These are phyloP conservation scores for Panthera uncia DNA, from an alignment of 2,113 vertebrate genomes.

Conservation along the genomic window DNA sequence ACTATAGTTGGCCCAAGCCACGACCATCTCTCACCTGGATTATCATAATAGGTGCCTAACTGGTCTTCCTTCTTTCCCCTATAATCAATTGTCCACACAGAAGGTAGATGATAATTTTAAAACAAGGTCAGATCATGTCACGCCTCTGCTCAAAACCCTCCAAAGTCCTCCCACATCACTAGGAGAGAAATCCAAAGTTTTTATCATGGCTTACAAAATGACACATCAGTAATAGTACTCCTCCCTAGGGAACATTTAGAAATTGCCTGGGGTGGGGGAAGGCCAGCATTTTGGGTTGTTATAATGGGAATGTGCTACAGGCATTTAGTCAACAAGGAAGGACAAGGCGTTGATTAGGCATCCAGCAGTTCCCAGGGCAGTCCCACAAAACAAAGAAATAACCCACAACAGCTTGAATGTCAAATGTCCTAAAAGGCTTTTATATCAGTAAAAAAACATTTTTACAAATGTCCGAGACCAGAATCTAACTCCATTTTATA, in stretches of 20 bases:
- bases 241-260: neutral
- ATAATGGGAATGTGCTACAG: neutral
- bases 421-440: neutral
- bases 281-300: neutral
- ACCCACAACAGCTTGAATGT: neutral
- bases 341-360: neutral
- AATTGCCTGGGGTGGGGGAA: neutral
- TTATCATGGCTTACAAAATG: neutral
- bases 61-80: neutral
- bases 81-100: neutral
- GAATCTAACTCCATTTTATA: neutral
- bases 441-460: neutral
- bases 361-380: neutral
- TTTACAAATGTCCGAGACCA: neutral
- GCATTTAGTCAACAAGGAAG: neutral
- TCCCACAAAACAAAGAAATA: constrained; percentile 11
- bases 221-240: neutral
- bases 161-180: neutral
- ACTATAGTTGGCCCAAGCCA: neutral
- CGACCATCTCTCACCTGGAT: neutral
- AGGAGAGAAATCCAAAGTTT: neutral
- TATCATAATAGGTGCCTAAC: neutral
- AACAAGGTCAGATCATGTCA: neutral
- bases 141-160: neutral
- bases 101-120: neutral